A percentile compares a stretch with the other conserved stretches of the same genome.
Conservation (phyloP, 1,140 invertebrate genomes). For the Chymomyza costata region DNA sequence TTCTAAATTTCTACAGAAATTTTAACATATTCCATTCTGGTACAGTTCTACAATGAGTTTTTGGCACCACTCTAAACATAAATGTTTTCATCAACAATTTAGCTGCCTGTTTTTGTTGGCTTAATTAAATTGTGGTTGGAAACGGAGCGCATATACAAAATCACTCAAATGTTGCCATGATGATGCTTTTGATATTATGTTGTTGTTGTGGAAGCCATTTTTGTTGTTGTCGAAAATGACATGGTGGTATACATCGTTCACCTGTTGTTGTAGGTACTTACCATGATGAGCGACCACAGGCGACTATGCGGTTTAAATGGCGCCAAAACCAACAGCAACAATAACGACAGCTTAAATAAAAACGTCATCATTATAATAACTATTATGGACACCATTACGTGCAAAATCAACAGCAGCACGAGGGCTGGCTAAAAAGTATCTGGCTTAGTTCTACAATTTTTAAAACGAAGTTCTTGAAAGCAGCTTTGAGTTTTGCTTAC, state of each 20-base stretch:
- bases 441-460: too few relatives aligned
- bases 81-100: slow-evolving; percentile 37
- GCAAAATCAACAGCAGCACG: slow-evolving; percentile 3
- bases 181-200: neutral
- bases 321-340: slow-evolving; percentile 15
- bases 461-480: too few relatives aligned
- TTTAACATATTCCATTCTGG: too few relatives aligned
- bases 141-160: slow-evolving; percentile 71
- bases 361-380: slow-evolving; percentile 42
- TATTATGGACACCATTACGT: slow-evolving; percentile 51
- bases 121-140: slow-evolving; percentile 72
- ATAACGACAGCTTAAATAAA: slow-evolving; percentile 23
- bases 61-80: too few relatives aligned
- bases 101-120: slow-evolving; percentile 57
- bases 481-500: too few relatives aligned
- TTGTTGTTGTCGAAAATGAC: neutral
- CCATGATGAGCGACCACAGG: neutral
- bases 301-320: neutral
- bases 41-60: too few relatives aligned
- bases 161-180: slow-evolving; percentile 34
- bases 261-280: too few relatives aligned
- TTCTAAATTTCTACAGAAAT: too few relatives aligned
- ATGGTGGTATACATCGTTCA: too few relatives aligned
- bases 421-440: too few relatives aligned
- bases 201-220: neutral